Evolutionary conservation across 2,888 invertebrate genomes (phyloP), one percentile per base, ranked within the genome.

Genomic region (Drosophila atroscutellata): DNA sequence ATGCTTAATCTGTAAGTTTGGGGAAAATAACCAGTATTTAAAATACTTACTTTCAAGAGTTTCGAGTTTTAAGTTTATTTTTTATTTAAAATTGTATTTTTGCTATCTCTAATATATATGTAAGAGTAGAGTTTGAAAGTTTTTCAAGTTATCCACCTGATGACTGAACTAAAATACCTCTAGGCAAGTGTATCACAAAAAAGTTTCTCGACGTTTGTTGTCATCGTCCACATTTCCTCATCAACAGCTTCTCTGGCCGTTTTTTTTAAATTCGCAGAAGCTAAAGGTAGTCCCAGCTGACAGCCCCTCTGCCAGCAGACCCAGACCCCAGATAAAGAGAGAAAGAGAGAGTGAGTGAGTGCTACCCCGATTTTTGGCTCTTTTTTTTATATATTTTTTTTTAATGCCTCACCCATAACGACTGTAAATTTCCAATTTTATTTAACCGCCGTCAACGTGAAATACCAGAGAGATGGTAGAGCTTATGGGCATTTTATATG

Each of bases 391-490:
- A 32, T 32, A n/a, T 13, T 0, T 26, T 3, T 37, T n/a, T 57
- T 62, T 65, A n/a, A 42, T 59, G 75, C 51, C 45, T 61, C 54
- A 66, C 57, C 62, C 69, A 75, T 80, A 80, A 84, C 67, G 89
- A 90, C 88, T 71, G 83, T 85, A 85, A 85, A 85, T 90, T 89
- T 86, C 30, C 65, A 83, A 83, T 88, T 85, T 85, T 85, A 85
- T 85, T 83, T 81, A 45, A 54, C 80, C 51, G 70, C 83, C 84
- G 83, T 82, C 62, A 74, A 54, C 58, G 50, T 26, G 50, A 75
- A 55, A 62, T 57, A 55, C 20, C 59, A 39, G 28, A 24, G 45
- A 28, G 56, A 50, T 54, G 60, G 36, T 15, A 61, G 51, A 71
- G 82, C 85, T 85, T 72, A 78, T 75, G 81, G 74, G 62, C 70